Conservation (phyloP, 2,797 vertebrate species). For the Sternotherus odoratus region DNA sequence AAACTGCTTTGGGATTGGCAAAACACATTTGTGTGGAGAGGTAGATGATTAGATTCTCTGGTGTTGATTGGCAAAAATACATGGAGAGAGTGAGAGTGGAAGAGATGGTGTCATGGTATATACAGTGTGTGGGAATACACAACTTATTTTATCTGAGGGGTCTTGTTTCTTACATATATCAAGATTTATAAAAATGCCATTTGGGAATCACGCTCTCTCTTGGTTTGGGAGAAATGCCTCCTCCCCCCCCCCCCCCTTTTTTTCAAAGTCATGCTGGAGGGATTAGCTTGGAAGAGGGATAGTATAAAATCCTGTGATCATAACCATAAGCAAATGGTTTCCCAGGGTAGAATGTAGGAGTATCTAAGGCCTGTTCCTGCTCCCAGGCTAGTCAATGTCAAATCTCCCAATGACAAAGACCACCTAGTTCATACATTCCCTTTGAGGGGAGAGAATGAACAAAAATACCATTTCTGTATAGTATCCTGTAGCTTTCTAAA, state of each 20-base stretch:
- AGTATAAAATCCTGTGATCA: background rate
- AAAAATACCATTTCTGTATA: background rate
- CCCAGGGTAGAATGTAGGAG: background rate
- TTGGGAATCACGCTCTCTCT: no score
- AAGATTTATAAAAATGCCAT: background rate
- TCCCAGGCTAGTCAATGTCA: background rate
- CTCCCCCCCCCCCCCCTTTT: no score
- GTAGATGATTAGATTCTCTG: background rate
- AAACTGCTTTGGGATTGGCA: background rate
- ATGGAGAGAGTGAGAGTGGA: no score
- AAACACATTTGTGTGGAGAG: background rate
- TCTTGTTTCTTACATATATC: background rate
- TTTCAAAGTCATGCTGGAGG: background rate
- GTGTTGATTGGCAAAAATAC: background rate
- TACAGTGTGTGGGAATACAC: background rate
- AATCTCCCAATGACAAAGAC: background rate
- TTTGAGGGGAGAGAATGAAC: background rate
- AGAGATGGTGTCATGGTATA: background rate
- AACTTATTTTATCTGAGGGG: background rate
- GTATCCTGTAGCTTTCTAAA: background rate
- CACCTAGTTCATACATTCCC: background rate
- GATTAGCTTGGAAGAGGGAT: background rate
- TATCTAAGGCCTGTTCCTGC: background rate
- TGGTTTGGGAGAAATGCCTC: no score
- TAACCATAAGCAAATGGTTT: background rate